Conservation (phyloP, 2,888 invertebrate species). For the Pristionchus maxplancki region DNA sequence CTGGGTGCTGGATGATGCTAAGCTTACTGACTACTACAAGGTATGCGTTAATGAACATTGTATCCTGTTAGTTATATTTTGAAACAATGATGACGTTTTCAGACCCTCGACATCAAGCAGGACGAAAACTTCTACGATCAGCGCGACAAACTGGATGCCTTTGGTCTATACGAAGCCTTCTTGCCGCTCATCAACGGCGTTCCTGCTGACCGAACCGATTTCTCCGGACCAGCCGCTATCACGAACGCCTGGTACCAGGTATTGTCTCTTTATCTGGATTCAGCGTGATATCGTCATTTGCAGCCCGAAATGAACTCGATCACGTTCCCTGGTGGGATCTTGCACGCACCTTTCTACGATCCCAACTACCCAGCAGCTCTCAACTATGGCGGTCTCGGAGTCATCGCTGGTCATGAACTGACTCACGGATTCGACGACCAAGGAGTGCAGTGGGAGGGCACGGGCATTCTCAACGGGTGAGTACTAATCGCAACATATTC, state of each 20-base stretch:
- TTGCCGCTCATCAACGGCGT: background rate
- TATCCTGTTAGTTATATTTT: background rate
- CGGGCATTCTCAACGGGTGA: slow-evolving; percentile 64
- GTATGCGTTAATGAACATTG: background rate
- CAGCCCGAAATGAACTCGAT: slow-evolving; percentile 74
- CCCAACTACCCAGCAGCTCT: slow-evolving; percentile 70
- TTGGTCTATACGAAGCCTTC: slow-evolving; percentile 45
- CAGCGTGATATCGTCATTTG: too few relatives aligned
- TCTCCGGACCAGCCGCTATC: slow-evolving; percentile 33
- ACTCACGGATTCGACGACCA: slow-evolving; percentile 95
- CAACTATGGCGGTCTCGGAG: slow-evolving; percentile 93
- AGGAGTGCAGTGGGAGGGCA: slow-evolving; percentile 73
- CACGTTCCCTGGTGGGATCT: slow-evolving; percentile 74
- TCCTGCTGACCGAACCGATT: slow-evolving; percentile 33
- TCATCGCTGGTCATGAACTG: slow-evolving; percentile 96
- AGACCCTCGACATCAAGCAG: slow-evolving; percentile 5
- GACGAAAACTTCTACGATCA: background rate
- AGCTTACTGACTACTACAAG: slow-evolving; percentile 64
- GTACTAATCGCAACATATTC: background rate
- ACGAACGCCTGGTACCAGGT: slow-evolving; percentile 52
- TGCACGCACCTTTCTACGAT: slow-evolving; percentile 73
- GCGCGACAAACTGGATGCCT: slow-evolving; percentile 14
- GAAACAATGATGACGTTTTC: background rate
- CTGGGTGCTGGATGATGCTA: slow-evolving; percentile 64
- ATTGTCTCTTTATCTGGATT: too few relatives aligned